These are phyloP conservation scores for Hydractinia echinata DNA, from an alignment of 30 jellyfish, hydroid and myxozoan species.

Conservation along the genomic window DNA sequence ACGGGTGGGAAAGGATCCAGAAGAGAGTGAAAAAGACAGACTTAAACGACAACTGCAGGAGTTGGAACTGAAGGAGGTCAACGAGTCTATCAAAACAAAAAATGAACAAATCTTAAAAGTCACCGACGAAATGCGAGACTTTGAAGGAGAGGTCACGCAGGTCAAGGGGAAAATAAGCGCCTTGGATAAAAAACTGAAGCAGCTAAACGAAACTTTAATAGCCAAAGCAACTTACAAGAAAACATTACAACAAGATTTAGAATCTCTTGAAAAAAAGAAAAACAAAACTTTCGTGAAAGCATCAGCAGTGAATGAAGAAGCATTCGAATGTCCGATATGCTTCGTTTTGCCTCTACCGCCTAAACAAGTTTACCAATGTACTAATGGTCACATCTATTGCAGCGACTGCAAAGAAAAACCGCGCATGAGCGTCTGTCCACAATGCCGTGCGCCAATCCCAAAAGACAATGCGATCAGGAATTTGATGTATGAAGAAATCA, in stretches of 20 bases:
- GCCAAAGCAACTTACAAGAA: not conserved
- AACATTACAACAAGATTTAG: not conserved
- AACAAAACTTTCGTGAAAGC: not conserved
- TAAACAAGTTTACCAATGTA: conserved; percentile 25
- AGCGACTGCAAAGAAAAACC: conserved; percentile 36
- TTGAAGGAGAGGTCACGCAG: not conserved
- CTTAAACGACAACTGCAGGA: conserved; percentile 1
- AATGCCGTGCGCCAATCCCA: conserved; percentile 14
- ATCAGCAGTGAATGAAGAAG: not conserved
- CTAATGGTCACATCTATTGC: conserved; percentile 29
- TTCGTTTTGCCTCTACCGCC: conserved; percentile 15
- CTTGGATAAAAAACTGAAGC: not conserved
- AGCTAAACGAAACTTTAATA: not conserved
- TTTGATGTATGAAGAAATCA: conserved; percentile 18
- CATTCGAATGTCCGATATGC: conserved; percentile 30
- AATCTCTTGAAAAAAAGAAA: not conserved
- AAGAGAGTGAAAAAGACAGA: not conserved
- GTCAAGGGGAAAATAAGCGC: not conserved
- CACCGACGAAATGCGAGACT: not conserved
- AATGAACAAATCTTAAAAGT: not conserved
- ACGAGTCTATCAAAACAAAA: not conserved
- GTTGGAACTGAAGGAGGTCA: not conserved
- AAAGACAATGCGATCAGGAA: conserved; percentile 12
- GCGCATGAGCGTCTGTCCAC: conserved; percentile 15
- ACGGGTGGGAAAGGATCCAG: not conserved